Conservation (phyloP, 2,113 vertebrate species). For the Emberiza fucata region DNA sequence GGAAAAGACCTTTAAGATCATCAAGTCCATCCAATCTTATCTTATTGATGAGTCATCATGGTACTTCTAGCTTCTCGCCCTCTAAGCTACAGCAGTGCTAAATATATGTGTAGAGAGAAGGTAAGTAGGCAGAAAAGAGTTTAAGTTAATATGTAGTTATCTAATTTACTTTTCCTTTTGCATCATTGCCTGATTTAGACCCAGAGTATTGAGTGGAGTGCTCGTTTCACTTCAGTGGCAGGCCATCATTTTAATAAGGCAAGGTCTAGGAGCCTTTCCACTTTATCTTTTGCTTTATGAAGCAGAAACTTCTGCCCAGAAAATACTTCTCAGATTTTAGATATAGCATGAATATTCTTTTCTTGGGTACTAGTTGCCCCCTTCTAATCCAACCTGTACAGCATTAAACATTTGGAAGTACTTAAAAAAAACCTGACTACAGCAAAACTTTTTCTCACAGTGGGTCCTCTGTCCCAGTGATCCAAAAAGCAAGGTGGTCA, state of each 20-base stretch:
- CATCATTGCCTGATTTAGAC: constrained; percentile 58
- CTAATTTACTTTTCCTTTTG: constrained; percentile 43
- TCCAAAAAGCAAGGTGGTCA: neutral
- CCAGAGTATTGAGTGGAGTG: neutral
- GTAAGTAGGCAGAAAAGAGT: constrained; percentile 53
- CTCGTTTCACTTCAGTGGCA: constrained; percentile 23
- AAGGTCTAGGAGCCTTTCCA: neutral
- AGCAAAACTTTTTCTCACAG: neutral
- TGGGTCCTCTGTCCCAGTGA: neutral
- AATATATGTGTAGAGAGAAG: neutral
- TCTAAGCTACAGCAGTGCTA: neutral
- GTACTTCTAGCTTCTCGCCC: neutral
- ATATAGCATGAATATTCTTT: neutral
- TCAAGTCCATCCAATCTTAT: neutral
- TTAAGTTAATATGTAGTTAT: constrained; percentile 47
- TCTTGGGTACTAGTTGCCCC: neutral
- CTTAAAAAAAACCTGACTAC: rapidly evolving
- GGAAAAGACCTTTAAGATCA: neutral
- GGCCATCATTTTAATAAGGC: constrained; percentile 33
- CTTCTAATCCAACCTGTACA: neutral
- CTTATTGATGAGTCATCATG: neutral
- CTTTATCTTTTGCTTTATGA: constrained; percentile 29
- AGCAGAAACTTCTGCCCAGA: constrained; percentile 17
- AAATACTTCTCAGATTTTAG: neutral
- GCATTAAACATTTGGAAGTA: neutral